Evolutionary conservation across 2,797 vertebrate species (phyloP).

Genomic region (Chromis chromis): DNA sequence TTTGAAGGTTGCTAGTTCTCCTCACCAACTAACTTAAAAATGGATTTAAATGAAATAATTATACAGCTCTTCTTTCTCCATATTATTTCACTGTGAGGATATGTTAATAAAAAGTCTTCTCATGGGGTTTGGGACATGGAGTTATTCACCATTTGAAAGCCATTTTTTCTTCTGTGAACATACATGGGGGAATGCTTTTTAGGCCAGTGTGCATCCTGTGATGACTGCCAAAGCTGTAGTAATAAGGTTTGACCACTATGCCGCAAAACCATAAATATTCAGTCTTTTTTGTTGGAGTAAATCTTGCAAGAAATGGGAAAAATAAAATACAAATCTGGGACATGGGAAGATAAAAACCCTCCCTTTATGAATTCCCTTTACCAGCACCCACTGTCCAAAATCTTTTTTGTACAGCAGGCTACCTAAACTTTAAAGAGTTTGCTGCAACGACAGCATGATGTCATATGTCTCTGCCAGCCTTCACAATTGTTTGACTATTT

Average conservation of each 20-base stretch:
- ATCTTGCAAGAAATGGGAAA: background rate
- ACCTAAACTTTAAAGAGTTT: conserved; percentile 25
- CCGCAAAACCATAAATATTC: background rate
- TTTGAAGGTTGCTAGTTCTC: too few relatives aligned
- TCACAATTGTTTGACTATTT: conserved; percentile 44
- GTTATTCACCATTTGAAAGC: too few relatives aligned
- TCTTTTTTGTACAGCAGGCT: background rate
- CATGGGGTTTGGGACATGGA: too few relatives aligned
- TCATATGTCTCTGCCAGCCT: conserved; percentile 12
- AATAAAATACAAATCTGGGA: background rate
- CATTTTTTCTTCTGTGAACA: too few relatives aligned
- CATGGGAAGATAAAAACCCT: background rate
- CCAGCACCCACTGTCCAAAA: background rate
- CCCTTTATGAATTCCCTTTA: background rate
- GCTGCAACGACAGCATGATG: conserved; percentile 16
- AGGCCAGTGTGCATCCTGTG: background rate
- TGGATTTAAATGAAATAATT: too few relatives aligned
- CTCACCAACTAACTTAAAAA: too few relatives aligned
- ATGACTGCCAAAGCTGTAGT: background rate
- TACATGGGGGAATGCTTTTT: background rate
- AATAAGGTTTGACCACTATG: background rate
- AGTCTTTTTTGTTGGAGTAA: background rate
- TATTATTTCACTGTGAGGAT: too few relatives aligned
- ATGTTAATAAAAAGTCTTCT: too few relatives aligned
- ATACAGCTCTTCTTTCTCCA: too few relatives aligned